These are phyloP conservation scores for Cyphomyrmex costatus DNA, from an alignment of 1,140 invertebrate genomes.

Conservation along the genomic window DNA sequence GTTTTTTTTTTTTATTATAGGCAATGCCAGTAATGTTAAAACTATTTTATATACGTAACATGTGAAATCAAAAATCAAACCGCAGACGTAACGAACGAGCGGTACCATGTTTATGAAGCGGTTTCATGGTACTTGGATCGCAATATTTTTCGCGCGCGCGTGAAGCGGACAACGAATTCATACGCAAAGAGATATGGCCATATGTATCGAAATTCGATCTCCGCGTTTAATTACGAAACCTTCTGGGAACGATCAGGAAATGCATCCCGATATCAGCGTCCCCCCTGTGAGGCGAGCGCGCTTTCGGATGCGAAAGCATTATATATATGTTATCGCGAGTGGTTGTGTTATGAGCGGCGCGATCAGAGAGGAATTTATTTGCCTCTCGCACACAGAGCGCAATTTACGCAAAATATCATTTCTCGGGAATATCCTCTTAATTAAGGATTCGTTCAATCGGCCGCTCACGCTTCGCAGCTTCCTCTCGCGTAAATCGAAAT, in stretches of 20 bases:
- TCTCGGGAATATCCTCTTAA: background rate
- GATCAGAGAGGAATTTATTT: slow-evolving; percentile 13
- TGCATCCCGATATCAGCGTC: slow-evolving; percentile 28
- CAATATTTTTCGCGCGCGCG: slow-evolving; percentile 63
- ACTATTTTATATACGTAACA: background rate
- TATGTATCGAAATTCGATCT: slow-evolving; percentile 78
- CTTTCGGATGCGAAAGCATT: slow-evolving; percentile 35
- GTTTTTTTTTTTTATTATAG: background rate
- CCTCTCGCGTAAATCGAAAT: background rate
- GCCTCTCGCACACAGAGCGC: background rate
- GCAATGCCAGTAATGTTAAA: background rate
- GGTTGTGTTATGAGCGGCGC: slow-evolving; percentile 17
- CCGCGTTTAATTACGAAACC: slow-evolving; percentile 78
- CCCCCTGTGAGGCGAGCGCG: background rate
- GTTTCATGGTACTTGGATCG: slow-evolving; percentile 1
- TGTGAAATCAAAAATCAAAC: slow-evolving; percentile 60
- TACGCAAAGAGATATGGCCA: slow-evolving; percentile 68
- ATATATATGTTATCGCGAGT: slow-evolving; percentile 26
- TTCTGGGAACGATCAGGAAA: slow-evolving; percentile 77
- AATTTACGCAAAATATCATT: slow-evolving; percentile 7
- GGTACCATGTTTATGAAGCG: slow-evolving; percentile 66
- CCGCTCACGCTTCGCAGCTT: background rate
- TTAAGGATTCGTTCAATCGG: slow-evolving; percentile 16
- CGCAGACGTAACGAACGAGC: slow-evolving; percentile 4
- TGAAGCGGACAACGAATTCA: slow-evolving; percentile 55